Base-by-base conservation (phyloP, 2,888 invertebrate species). In the Lissonota sp. region DNA sequence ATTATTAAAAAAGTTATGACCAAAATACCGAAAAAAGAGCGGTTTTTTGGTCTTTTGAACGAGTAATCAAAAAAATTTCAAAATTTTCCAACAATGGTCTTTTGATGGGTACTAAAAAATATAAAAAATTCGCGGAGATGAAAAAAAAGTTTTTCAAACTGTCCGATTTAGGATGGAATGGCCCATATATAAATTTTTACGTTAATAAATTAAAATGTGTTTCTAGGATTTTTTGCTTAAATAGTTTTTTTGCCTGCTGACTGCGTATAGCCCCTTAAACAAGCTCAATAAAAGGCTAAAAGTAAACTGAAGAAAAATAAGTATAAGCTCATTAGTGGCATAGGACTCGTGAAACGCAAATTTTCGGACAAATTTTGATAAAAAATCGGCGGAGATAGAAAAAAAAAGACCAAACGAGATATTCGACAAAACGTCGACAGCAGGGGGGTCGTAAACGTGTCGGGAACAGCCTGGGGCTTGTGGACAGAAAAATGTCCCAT, bases 381-480 rank as follows among this genome's bases (percentile, higher is more conserved):
- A 78, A 81, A 70, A 78, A 66, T 26, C 26, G 26, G 26, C 1
- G 26, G 26, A 26, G 26, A 26, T 75, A n/a, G 42, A 12, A 40
- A 64, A 80, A 75, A 49, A 70, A 58, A 46, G 51, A 55, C 16
- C 55, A 49, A 69, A 75, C 40, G 74, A 44, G 46, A 57, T 67
- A 49, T 49, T 26, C 49, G 39, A 67, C 51, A 67, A 57, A 75
- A 75, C 57, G 79, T 75, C 78, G 60, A 51, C 79, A 79, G 82
- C 74, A 46, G 60, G 7, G 16, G 62, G 63, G 63, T 79, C 82
- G 79, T 82, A 82, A 82, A 82, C 74, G 79, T 82, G 79, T 82
- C 82, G 74, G 26, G 75, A 75, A 79, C 82, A 82, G 74, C 79
- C 71, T 67, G 62, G 79, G 79, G 82, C 79, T 79, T 79, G 82